Evolutionary conservation across 2,113 vertebrate genomes (phyloP), one percentile per base, ranked within the genome.

Genomic region (Scomber colias): DNA sequence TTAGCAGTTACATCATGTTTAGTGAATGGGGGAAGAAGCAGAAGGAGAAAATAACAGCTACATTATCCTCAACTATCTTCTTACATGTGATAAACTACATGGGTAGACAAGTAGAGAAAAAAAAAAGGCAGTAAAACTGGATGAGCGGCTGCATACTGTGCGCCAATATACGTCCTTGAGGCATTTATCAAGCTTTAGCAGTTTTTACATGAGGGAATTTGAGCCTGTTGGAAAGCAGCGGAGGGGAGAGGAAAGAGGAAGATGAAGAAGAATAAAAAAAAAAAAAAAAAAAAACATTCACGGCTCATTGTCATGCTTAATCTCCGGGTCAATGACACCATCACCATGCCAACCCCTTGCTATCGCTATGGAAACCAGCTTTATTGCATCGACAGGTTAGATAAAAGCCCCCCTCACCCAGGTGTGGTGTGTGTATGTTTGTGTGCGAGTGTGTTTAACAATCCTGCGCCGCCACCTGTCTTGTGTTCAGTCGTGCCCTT

Each of bases 271-370:
- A 50, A 71, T 6, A 16, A 59, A 40, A 48, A 51, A 15, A 71
- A 9, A 16, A 59, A 40, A 48, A 51, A 15, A 44, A 54, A 56
- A 69, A 82, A 64, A 30, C 70, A 63, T 83, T 83, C 75, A 62
- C 54, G 81, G 78, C 84, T 90, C 87, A 91, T 94, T 93, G 91
- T 93, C 89, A 91, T 90, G 87, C 87, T 87, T 93, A 93, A 91
- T 94, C 90, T 92, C 70, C 11, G 46, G 91, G 92, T 93, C 91
- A 94, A 67, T 90, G 91, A 93, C 90, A 90, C 91, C 62, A 85
- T 92, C 91, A 81, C 92, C 92, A 93, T 93, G 89, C 90, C 93
- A 93, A 93, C 93, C 87, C 81, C 77, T 27, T 60, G 72, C 85
- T 12, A 90, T 92, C 40, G 71, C 89, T 86, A 91, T 92, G 90